Evolutionary conservation across 2,113 vertebrate species (phyloP).

Genomic region (Melanotaenia duboulayi): DNA sequence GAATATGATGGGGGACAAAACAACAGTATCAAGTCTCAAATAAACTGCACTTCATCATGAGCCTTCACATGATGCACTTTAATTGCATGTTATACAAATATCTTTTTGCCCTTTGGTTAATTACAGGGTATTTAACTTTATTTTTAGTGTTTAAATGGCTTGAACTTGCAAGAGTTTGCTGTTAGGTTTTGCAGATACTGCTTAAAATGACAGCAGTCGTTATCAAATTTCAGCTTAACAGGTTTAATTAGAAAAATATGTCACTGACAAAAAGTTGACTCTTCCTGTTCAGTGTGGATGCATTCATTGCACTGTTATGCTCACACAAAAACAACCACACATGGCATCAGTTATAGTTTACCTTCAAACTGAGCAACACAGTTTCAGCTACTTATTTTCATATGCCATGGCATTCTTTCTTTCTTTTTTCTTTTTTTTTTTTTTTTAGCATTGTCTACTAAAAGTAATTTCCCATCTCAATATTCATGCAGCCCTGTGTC

Average conservation of each 20-base stretch:
- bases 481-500: background rate
- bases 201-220: conserved; percentile 4
- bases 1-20: conserved; percentile 11
- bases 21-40: conserved; percentile 19
- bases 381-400: conserved; percentile 4
- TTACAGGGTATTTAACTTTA: conserved; percentile 14
- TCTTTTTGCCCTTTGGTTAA: conserved; percentile 5
- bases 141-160: background rate
- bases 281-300: conserved; percentile 10
- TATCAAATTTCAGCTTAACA: conserved; percentile 5
- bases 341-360: conserved; percentile 9
- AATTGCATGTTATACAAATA: conserved; percentile 16
- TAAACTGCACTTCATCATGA: conserved; percentile 7
- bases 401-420: background rate
- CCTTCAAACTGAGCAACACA: background rate
- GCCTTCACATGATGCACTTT: background rate
- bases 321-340: conserved; percentile 17
- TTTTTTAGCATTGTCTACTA: background rate
- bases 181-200: background rate
- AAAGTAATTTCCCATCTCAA: background rate
- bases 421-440: conserved; percentile 25
- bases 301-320: conserved; percentile 19
- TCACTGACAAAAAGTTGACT: background rate
- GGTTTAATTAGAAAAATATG: background rate
- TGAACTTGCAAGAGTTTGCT: background rate